Base-by-base conservation (phyloP, 2,888 invertebrate species). In the Chrysodeixis includens region DNA sequence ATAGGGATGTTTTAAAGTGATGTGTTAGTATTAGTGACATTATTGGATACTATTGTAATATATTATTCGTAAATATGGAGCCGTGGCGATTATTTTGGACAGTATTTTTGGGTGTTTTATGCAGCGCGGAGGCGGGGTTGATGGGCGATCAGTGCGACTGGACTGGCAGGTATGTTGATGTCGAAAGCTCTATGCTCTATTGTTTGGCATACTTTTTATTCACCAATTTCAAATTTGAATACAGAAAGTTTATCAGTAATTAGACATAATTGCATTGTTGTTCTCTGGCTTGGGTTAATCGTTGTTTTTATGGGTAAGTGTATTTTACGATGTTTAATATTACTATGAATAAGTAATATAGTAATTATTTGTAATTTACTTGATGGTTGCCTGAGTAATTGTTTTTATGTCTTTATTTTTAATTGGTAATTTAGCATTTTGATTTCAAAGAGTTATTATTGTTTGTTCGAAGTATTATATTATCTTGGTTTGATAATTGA, bases 141-240 rank as follows among this genome's bases (percentile, higher is more conserved):
- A 95, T 96, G 90, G 96, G 96, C 83, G 96, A 96, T 87, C 96
- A 96, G 87, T 96, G 96, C 91, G 96, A 96, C 92, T 96, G 96
- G 96, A 96, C 95, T 83, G 96, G 96, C 95, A 96, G 96, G 96
- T 96, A 95, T 93, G 93, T 83, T 81, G 79, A 86, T 84, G 63
- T 82, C 60, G 75, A 83, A 84, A 82, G 68, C 69, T 83, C 78
- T n/a, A n/a, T 40, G 26, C 3, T 40, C 40, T 80, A 81, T 82
- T 85, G 79, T 86, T 79, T 81, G 78, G 67, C 70, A 79, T 79
- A 81, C 69, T 81, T 82, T 84, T 81, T 76, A 76, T 57, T 68
- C 30, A 69, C 35, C 14, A 62, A 75, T 59, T 68, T 62, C 44
- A 10, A 62, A 75, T 59, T 68, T 59, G 44, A 65, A 57, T 68